These are phyloP conservation scores for Agrochola macilenta DNA, from an alignment of 2,888 invertebrate genomes.

Conservation along the genomic window DNA sequence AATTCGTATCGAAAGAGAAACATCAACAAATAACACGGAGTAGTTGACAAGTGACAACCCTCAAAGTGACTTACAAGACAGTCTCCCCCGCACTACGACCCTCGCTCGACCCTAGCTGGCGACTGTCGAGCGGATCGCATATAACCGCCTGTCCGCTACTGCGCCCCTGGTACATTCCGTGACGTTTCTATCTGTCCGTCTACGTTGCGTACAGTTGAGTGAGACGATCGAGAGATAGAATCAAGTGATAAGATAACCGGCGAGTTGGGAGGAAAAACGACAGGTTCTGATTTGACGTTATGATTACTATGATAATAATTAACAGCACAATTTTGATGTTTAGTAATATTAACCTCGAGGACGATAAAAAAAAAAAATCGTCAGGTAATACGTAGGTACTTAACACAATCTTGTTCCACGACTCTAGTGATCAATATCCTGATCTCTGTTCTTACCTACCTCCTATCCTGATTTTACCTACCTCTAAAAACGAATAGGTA, in stretches of 20 bases:
- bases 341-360: neutral
- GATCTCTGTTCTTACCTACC: too few relatives aligned
- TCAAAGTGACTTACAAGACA: constrained; percentile 62
- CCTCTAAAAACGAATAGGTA: neutral
- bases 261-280: neutral
- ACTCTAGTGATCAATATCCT: too few relatives aligned
- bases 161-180: constrained; percentile 80
- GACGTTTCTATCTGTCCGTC: constrained; percentile 76
- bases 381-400: too few relatives aligned
- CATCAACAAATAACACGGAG: neutral
- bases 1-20: neutral
- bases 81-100: constrained; percentile 72
- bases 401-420: neutral
- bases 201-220: constrained; percentile 30
- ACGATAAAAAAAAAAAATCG: too few relatives aligned
- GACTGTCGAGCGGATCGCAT: constrained; percentile 67
- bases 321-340: neutral
- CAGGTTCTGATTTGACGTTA: constrained; percentile 2
- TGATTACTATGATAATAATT: neutral
- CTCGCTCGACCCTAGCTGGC: constrained; percentile 62
- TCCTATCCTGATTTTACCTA: neutral
- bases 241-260: neutral
- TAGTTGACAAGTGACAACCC: constrained; percentile 61
- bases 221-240: constrained; percentile 19
- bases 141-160: constrained; percentile 72